These are phyloP conservation scores for Iphiclides podalirius DNA, from an alignment of 2,888 invertebrate genomes.

Conservation along the genomic window DNA sequence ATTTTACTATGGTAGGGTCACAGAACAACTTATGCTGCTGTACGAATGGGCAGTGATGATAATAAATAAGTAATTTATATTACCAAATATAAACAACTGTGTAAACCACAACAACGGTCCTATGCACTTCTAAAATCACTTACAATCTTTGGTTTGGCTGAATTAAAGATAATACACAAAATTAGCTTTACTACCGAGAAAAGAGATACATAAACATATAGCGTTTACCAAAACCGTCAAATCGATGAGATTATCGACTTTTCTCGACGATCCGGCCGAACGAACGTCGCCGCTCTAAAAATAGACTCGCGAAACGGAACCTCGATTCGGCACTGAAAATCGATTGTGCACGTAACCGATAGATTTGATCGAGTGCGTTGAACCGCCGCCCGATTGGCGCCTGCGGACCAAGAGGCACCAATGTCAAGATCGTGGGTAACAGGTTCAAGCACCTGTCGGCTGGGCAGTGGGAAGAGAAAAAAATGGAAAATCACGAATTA, in stretches of 20 bases:
- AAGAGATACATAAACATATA: no score
- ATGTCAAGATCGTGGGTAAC: constrained; percentile 68
- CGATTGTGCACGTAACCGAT: constrained; percentile 43
- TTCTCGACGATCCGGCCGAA: background rate
- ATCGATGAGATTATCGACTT: background rate
- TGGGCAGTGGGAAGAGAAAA: constrained; percentile 38
- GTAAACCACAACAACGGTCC: no score
- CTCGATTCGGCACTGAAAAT: constrained; percentile 23
- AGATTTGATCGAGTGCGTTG: constrained; percentile 48
- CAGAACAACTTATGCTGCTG: no score
- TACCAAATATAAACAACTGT: no score
- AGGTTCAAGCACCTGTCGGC: constrained; percentile 71
- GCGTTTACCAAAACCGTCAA: no score
- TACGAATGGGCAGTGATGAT: no score
- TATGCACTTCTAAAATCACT: no score
- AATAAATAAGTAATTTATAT: no score
- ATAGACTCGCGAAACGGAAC: constrained; percentile 1
- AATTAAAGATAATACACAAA: no score
- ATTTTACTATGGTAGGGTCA: no score
- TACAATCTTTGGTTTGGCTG: no score
- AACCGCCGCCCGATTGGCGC: constrained; percentile 41
- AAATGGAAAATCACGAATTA: constrained; percentile 75
- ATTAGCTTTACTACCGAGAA: no score
- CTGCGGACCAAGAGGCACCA: constrained; percentile 40
- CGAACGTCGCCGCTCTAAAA: background rate